Evolutionary conservation across 2,888 invertebrate species (phyloP), one percentile per base, ranked within the genome.

Genomic region (Dorcus parallelipipedus): DNA sequence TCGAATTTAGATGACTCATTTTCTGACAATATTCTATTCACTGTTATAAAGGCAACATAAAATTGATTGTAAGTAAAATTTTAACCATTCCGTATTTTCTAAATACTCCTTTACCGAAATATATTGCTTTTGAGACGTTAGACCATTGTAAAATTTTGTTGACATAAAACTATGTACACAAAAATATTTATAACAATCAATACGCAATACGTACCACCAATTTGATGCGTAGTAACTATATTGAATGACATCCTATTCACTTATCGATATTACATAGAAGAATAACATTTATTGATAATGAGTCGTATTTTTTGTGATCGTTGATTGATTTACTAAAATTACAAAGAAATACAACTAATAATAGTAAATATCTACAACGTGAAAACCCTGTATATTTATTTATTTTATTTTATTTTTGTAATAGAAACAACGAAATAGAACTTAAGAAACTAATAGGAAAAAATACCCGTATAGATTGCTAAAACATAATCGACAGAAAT

Each of bases 401-500:
- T 33, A 33, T 33, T 33, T 33, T 33, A 33, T 33, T 33, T 33
- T 45, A 9, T 45, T 45, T 45, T 20, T 45, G 23, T 10, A 45
- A 45, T 45, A 45, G 23, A 42, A 45, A 45, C 23, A 45, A 33
- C 26, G 26, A 33, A 33, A 33, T 33, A 33, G 26, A 33, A 45
- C 45, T 45, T 45, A 45, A 45, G 14, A 10, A 41, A 45, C 45
- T 45, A 45, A 45, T 45, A 45, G 45, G 45, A 45, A 45, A 45
- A 45, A 45, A 45, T 45, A 45, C 45, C 45, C 45, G 45, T 45
- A 45, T 45, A 17, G 9, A n/a, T 20, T 45, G 23, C 45, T 45
- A 42, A 45, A 45, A 45, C 23, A 45, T 7, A 45, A 45, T 45
- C 14, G 8, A 17, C 20, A 33, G 26, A 33, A 33, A 45, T 45